Conservation (phyloP, 2,113 vertebrate species). For the Oncorhynchus nerka region DNA sequence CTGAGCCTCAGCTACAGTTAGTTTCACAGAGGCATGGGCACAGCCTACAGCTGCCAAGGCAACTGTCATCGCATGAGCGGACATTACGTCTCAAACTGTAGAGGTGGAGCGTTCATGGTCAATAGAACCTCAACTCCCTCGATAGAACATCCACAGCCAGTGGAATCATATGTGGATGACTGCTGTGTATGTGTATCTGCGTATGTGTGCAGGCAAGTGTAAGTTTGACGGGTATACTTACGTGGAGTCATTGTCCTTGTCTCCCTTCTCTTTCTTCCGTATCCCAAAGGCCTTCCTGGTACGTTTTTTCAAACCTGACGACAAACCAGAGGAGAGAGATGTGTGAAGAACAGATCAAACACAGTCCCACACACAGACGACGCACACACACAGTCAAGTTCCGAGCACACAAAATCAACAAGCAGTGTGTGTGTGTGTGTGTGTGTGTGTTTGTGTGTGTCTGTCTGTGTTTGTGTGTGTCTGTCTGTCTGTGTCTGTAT, state of each 20-base stretch:
- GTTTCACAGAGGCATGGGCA: background rate
- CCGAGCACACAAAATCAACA: background rate
- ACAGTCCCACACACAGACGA: background rate
- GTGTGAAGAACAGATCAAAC: background rate
- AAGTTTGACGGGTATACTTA: conserved; percentile 61
- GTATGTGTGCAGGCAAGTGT: background rate
- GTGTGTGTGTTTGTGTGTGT: background rate
- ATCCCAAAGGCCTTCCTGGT: conserved; percentile 99
- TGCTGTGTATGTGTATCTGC: background rate
- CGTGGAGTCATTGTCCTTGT: conserved; percentile 97
- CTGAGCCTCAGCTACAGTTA: background rate
- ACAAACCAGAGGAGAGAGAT: conserved; percentile 28
- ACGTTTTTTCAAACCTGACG: conserved; percentile 97
- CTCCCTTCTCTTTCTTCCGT: conserved; percentile 99
- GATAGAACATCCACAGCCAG: background rate
- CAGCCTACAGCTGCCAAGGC: background rate
- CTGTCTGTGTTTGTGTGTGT: background rate
- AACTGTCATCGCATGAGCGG: background rate
- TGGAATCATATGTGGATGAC: background rate
- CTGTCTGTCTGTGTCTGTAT: too few species aligned
- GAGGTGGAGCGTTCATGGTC: background rate
- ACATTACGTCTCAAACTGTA: background rate
- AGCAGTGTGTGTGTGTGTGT: background rate
- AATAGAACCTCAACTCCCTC: background rate
- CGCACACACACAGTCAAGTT: background rate